Conservation (phyloP, 2,797 vertebrate species). For the Heliangelus exortis region DNA sequence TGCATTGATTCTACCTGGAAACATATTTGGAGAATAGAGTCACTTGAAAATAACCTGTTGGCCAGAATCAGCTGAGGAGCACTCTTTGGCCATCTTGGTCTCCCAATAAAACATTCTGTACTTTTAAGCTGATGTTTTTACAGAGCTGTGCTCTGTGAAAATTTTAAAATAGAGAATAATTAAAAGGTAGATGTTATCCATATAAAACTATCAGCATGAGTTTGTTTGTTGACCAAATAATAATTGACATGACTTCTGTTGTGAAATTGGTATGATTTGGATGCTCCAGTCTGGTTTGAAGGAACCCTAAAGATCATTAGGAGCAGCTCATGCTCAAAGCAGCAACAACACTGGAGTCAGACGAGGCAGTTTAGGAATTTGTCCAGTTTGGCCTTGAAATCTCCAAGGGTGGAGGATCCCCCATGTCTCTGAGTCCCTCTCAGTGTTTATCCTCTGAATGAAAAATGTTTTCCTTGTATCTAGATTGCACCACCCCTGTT, state of each 20-base stretch:
- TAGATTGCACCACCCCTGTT: neutral
- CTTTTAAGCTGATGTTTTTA: neutral
- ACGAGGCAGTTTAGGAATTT: neutral
- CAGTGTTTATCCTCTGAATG: neutral
- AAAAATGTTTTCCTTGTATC: neutral
- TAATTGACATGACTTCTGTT: neutral
- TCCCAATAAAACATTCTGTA: neutral
- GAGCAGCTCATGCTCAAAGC: neutral
- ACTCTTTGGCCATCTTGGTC: neutral
- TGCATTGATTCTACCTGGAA: neutral
- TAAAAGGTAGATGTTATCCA: neutral
- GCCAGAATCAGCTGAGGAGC: neutral
- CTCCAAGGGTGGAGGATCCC: neutral
- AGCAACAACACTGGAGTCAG: neutral
- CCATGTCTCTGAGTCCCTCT: fast-evolving
- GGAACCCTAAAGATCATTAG: neutral
- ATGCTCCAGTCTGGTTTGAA: neutral
- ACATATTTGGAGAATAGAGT: neutral
- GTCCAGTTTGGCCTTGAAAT: neutral
- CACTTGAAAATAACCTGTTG: neutral
- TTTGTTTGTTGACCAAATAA: neutral
- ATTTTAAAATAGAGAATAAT: neutral
- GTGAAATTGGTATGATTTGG: neutral
- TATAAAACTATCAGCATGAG: neutral
- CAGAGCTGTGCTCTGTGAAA: neutral